phyloP scores from a whole-genome alignment of 1,140 invertebrate genomes.

The Oryctes rhinoceros region DNA sequence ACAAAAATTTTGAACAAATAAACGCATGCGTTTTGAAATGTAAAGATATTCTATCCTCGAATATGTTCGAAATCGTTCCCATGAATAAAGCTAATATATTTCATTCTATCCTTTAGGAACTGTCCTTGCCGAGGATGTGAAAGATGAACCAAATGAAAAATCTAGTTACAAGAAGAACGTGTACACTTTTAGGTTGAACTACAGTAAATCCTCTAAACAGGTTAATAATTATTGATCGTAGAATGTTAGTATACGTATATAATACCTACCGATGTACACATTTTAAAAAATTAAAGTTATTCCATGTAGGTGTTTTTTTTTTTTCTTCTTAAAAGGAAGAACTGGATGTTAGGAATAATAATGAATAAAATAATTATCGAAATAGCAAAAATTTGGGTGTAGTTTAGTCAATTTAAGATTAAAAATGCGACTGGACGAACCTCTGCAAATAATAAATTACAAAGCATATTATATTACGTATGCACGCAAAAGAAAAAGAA shows the following conservation, averaged over 20 bases:
- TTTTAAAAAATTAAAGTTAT: neutral
- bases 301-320: neutral
- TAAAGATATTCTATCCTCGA: neutral
- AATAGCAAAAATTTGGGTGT: too few species aligned
- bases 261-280: too few species aligned
- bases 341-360: too few species aligned
- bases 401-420: too few species aligned
- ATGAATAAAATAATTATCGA: too few species aligned
- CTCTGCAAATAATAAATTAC: too few species aligned
- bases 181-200: slow-evolving; percentile 4
- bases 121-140: neutral
- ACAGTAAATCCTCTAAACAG: slow-evolving; percentile 1
- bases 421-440: too few species aligned
- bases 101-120: neutral
- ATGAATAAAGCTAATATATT: neutral
- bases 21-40: neutral
- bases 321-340: too few species aligned
- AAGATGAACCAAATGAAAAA: slow-evolving; percentile 16
- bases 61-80: neutral
- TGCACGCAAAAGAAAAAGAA: neutral
- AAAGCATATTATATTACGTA: too few species aligned
- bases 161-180: neutral
- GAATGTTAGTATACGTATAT: too few species aligned
- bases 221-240: too few species aligned
- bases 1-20: too few species aligned